Percentiles rank a stretch among this genome's conserved stretches.
Evolutionary conservation across 2,113 vertebrate genomes (phyloP).

Genomic region (Lagenorhynchus albirostris): DNA sequence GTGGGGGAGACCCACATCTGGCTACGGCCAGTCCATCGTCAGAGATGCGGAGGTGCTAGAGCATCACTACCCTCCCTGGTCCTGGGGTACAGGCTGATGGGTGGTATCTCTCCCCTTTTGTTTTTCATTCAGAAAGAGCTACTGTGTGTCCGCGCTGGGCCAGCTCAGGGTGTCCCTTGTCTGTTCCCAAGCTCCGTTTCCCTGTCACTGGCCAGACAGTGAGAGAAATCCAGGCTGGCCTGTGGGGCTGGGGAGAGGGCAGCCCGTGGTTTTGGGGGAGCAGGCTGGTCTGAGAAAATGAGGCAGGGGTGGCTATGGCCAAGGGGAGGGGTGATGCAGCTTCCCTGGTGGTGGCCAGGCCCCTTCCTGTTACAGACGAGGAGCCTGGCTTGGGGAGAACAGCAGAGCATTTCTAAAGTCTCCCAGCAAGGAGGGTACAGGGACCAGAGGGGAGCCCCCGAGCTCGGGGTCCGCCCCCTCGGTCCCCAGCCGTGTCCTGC

Average conservation of each 20-base stretch:
- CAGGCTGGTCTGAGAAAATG: not conserved
- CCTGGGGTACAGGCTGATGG: not conserved
- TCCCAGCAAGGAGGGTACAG: not conserved
- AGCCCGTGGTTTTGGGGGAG: not conserved
- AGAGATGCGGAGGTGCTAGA: not conserved
- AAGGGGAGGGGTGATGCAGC: not conserved
- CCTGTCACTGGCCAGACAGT: accelerated
- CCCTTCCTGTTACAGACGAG: not conserved
- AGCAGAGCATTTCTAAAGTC: not conserved
- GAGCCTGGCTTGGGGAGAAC: not conserved
- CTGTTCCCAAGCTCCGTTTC: not conserved
- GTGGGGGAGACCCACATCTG: accelerated
- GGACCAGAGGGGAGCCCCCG: accelerated
- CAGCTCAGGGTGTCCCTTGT: not conserved
- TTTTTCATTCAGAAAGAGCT: not conserved
- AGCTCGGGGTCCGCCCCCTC: accelerated
- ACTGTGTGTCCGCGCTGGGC: not conserved
- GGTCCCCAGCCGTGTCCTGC: accelerated
- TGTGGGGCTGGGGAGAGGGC: accelerated
- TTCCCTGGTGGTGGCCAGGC: accelerated
- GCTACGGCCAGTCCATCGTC: accelerated
- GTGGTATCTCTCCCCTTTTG: not conserved
- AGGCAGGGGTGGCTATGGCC: accelerated
- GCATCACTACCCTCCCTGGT: accelerated
- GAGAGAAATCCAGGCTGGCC: too few species aligned